Evolutionary conservation across 2,888 invertebrate genomes (phyloP).

Genomic region (Drosophila neotestacea): DNA sequence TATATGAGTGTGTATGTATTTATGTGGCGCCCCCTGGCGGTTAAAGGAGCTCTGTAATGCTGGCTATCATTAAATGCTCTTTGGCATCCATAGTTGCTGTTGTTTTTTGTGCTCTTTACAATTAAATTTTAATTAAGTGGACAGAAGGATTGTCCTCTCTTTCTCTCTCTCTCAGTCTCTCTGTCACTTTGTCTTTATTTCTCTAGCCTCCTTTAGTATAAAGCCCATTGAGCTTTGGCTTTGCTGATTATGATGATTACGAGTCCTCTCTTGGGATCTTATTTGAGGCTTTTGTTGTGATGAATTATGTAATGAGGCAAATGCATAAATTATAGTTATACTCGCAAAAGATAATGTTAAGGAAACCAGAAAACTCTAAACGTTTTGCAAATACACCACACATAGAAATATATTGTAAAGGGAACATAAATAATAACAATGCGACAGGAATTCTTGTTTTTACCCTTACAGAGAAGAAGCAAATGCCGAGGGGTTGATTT

Average conservation of each 20-base stretch:
- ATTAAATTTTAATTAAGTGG: constrained; percentile 80
- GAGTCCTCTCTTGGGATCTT: constrained; percentile 38
- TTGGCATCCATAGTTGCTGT: constrained; percentile 55
- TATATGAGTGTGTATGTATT: constrained; percentile 30
- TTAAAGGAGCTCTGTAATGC: constrained; percentile 23
- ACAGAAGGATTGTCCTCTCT: constrained; percentile 35
- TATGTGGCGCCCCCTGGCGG: constrained; percentile 43
- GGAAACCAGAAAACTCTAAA: constrained; percentile 31
- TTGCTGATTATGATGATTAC: constrained; percentile 55
- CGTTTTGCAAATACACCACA: constrained; percentile 62
- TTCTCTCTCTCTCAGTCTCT: neutral
- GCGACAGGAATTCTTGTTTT: constrained; percentile 44
- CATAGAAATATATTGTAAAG: neutral
- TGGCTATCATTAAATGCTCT: constrained; percentile 72
- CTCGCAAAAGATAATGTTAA: constrained; percentile 15
- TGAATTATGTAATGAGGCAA: constrained; percentile 56
- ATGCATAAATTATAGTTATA: constrained; percentile 54
- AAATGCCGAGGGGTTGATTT: constrained; percentile 66
- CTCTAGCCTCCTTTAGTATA: neutral
- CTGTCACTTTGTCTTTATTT: neutral
- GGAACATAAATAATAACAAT: constrained; percentile 50
- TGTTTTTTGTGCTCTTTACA: constrained; percentile 49
- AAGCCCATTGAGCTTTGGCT: constrained; percentile 50
- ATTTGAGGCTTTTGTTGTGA: constrained; percentile 48
- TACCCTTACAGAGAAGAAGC: constrained; percentile 37